phyloP scores from a whole-genome alignment of 2,888 invertebrate species.

The Eucriotettix oculatus region DNA sequence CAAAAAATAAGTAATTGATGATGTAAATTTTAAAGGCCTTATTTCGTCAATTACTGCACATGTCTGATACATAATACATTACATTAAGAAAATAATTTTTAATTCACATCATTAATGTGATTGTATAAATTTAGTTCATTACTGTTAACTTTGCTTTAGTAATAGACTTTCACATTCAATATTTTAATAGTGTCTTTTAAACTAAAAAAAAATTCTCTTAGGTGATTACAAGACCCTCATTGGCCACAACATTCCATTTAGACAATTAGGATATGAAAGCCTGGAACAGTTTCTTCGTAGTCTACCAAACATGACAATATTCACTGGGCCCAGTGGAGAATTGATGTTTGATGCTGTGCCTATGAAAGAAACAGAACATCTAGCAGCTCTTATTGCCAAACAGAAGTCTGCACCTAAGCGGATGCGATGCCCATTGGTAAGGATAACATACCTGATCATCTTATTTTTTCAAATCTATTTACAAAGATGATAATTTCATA shows the following conservation, averaged over 20 bases:
- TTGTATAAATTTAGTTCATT: too few relatives aligned
- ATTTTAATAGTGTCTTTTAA: background rate
- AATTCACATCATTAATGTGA: too few relatives aligned
- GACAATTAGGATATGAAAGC: slow-evolving; percentile 36
- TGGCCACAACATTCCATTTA: slow-evolving; percentile 44
- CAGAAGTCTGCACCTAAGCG: slow-evolving; percentile 21
- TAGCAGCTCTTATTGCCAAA: slow-evolving; percentile 26
- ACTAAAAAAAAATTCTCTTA: slow-evolving; percentile 13
- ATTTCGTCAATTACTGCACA: too few relatives aligned
- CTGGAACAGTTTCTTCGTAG: slow-evolving; percentile 41
- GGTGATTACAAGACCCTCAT: slow-evolving; percentile 46
- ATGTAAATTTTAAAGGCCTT: too few relatives aligned
- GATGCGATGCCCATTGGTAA: slow-evolving; percentile 1
- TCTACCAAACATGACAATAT: slow-evolving; percentile 37
- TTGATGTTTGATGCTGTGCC: slow-evolving; percentile 38
- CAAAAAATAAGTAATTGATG: too few relatives aligned
- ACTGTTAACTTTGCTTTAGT: background rate
- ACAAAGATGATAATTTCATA: too few relatives aligned
- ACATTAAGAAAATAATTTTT: too few relatives aligned
- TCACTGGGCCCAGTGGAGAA: slow-evolving; percentile 32
- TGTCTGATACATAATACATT: too few relatives aligned
- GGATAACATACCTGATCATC: too few relatives aligned
- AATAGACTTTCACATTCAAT: background rate
- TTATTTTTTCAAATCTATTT: too few relatives aligned
- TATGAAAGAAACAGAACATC: slow-evolving; percentile 40